phyloP scores from a whole-genome alignment of 2,888 invertebrate genomes.

The Agrotis segetum region DNA sequence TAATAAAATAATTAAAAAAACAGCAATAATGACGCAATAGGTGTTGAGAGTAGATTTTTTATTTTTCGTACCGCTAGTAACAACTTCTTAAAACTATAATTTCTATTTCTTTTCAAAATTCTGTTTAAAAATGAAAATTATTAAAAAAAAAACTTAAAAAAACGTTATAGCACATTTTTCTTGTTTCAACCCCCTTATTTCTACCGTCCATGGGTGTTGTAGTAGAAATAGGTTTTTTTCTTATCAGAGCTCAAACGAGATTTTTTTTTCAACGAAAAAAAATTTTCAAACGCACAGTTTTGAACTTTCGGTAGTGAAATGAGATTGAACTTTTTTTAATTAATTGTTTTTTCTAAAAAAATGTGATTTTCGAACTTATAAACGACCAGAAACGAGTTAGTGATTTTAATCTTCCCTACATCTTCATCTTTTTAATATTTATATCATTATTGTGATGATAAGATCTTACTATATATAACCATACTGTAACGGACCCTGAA shows the following conservation, averaged over 20 bases:
- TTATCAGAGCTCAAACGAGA: conserved; percentile 57
- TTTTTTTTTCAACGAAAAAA: conserved; percentile 40
- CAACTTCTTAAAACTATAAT: conserved; percentile 70
- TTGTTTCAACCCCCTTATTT: conserved; percentile 73
- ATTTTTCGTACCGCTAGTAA: conserved; percentile 86
- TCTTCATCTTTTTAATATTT: conserved; percentile 65
- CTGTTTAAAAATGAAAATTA: conserved; percentile 40
- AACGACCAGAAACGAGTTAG: conserved; percentile 67
- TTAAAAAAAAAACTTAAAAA: conserved; percentile 45
- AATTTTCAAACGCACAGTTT: conserved; percentile 61
- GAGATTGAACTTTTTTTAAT: conserved; percentile 58
- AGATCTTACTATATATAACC: conserved; percentile 60
- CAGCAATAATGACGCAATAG: conserved; percentile 90
- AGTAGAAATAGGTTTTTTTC: conserved; percentile 74
- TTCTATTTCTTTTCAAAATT: conserved; percentile 52
- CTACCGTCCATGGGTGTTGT: conserved; percentile 90
- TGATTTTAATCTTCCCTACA: conserved; percentile 68
- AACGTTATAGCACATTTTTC: conserved; percentile 56
- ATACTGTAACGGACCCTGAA: conserved; percentile 53
- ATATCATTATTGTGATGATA: conserved; percentile 66
- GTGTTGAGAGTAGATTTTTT: conserved; percentile 76
- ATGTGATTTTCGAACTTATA: conserved; percentile 68
- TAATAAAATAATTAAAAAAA: conserved; percentile 71
- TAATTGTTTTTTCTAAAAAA: conserved; percentile 42
- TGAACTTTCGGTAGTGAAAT: conserved; percentile 56